A percentile compares a stretch with the other conserved stretches of the same genome.
Conservation (phyloP, 2,113 vertebrate species). For the Corapipo altera region DNA sequence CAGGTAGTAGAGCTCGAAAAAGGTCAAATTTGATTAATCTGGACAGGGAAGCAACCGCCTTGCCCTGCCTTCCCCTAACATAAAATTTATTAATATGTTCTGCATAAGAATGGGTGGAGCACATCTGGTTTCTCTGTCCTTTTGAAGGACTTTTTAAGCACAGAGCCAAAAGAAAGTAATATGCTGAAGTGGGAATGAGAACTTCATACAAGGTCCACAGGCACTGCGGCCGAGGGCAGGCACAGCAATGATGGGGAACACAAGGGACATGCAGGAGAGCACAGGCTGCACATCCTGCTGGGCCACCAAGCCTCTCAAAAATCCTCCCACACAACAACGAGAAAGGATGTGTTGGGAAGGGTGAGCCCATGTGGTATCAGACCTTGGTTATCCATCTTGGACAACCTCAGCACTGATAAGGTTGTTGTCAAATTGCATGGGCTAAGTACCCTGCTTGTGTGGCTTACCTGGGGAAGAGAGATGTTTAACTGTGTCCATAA, state of each 20-base stretch:
- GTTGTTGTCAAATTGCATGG: background rate
- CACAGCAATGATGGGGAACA: background rate
- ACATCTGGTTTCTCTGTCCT: background rate
- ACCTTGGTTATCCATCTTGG: background rate
- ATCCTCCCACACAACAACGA: rapidly evolving
- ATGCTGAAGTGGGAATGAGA: background rate
- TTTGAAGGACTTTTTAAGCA: background rate
- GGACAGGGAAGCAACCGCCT: rapidly evolving
- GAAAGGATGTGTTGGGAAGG: background rate
- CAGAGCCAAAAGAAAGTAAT: background rate
- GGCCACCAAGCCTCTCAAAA: background rate
- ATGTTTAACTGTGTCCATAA: background rate
- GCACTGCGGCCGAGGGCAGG: background rate
- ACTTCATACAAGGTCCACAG: background rate
- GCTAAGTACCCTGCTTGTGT: background rate
- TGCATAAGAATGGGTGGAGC: background rate
- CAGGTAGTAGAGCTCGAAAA: background rate
- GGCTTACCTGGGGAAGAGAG: background rate
- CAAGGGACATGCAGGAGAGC: background rate
- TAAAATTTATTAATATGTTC: background rate
- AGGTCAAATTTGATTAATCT: background rate
- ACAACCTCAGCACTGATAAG: background rate
- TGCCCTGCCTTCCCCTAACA: background rate
- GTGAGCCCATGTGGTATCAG: background rate
- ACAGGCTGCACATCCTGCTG: background rate